These are phyloP conservation scores for Pediacus dermestoides DNA, from an alignment of 2,888 invertebrate species.

Conservation along the genomic window DNA sequence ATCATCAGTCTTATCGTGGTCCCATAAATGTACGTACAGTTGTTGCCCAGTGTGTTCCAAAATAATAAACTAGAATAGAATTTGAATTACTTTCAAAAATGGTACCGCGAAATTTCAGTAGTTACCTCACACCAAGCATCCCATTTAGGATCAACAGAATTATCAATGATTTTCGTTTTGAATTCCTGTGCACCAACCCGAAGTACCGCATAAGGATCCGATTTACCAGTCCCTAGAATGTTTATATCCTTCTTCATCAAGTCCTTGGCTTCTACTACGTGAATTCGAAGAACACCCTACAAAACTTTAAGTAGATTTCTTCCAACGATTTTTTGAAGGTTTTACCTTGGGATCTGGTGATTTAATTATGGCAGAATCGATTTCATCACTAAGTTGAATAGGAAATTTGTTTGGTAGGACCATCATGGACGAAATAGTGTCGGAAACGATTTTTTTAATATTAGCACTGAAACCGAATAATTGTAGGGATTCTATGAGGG, in stretches of 20 bases:
- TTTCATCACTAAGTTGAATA: conserved; percentile 77
- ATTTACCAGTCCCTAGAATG: conserved; percentile 87
- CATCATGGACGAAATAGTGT: conserved; percentile 86
- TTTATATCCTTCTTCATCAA: conserved; percentile 93
- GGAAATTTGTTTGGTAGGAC: conserved; percentile 94
- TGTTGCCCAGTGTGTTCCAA: conserved; percentile 30
- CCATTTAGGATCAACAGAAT: conserved; percentile 93
- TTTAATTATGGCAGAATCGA: conserved; percentile 62
- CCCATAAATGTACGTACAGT: conserved; percentile 31
- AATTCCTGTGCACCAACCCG: conserved; percentile 89
- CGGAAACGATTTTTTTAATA: conserved; percentile 77
- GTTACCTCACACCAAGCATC: conserved; percentile 95
- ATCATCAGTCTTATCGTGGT: conserved; percentile 32
- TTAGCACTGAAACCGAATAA: conserved; percentile 65
- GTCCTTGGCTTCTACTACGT: conserved; percentile 90
- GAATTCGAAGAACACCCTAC: conserved; percentile 89
- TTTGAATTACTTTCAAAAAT: conserved; percentile 1
- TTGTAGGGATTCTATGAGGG: neutral
- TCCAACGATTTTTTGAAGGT: conserved; percentile 4
- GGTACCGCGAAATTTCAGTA: conserved; percentile 4
- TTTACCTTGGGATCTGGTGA: conserved; percentile 28
- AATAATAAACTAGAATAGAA: conserved; percentile 14
- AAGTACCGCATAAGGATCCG: conserved; percentile 92
- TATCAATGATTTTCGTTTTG: conserved; percentile 88
- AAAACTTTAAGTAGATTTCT: conserved; percentile 1